phyloP scores from a whole-genome alignment of 2,888 invertebrate species.

The Aradus depressus region DNA sequence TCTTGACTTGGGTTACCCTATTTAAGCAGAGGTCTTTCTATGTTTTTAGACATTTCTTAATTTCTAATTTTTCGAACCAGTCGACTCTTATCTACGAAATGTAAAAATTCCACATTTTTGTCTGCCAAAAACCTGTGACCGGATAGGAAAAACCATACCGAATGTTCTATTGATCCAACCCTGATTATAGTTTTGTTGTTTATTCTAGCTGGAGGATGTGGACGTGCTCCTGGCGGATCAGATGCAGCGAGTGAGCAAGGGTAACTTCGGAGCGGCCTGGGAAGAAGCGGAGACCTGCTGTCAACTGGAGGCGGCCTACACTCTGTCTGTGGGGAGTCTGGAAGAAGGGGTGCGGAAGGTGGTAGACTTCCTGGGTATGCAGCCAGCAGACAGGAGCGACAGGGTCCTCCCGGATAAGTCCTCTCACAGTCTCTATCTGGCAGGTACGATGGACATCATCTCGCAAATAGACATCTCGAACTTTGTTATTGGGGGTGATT shows the following conservation, averaged over 20 bases:
- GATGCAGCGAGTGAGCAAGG: conserved; percentile 64
- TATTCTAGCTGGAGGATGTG: conserved; percentile 68
- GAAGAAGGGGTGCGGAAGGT: conserved; percentile 78
- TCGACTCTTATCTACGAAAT: too few relatives aligned
- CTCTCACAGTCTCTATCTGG: conserved; percentile 66
- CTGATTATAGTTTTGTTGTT: too few relatives aligned
- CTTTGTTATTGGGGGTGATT: conserved; percentile 3
- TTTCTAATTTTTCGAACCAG: too few relatives aligned
- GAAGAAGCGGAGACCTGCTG: conserved; percentile 51
- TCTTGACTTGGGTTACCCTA: too few relatives aligned
- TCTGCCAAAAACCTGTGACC: too few relatives aligned
- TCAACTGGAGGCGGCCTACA: conserved; percentile 88
- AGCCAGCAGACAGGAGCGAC: conserved; percentile 74
- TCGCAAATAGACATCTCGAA: not conserved
- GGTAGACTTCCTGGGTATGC: conserved; percentile 69
- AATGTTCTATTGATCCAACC: too few relatives aligned
- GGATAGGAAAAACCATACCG: too few relatives aligned
- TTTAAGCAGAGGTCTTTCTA: too few relatives aligned
- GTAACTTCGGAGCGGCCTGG: conserved; percentile 71
- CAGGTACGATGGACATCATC: conserved; percentile 44
- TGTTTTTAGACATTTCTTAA: too few relatives aligned
- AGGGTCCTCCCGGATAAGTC: conserved; percentile 70
- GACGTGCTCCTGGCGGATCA: conserved; percentile 78
- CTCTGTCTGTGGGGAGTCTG: conserved; percentile 65
- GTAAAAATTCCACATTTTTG: too few relatives aligned